Evolutionary conservation across 2,888 invertebrate species (phyloP), one percentile per base, ranked within the genome.

Genomic region (Dolichomitus sp.): DNA sequence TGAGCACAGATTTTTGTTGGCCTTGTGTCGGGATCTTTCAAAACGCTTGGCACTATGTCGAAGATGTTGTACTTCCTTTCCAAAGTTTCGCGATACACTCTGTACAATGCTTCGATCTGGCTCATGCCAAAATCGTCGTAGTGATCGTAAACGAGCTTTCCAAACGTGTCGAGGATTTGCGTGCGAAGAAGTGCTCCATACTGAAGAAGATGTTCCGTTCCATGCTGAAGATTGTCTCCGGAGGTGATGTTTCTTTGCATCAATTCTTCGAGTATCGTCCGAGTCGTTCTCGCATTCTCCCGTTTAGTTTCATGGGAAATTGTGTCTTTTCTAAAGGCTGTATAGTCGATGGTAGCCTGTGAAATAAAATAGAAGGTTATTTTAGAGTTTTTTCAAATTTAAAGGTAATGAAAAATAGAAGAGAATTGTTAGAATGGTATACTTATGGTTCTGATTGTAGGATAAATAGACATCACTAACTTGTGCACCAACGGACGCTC

Each of bases 101-200:
- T 80, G 77, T 85, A 86, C 3, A 90, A 77, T 0, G 87, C 84
- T 45, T 88, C 84, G 66, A 87, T 83, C 73, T 90, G 86, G 40
- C 17, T 48, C n/a, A 86, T 80, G 5, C 77, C 76, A 48, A 88
- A 88, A 50, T 90, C 88, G 23, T 89, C 89, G 75, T 90, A 89
- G 48, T 85, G 80, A n/a, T 88, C 86, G 84, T 89, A 90, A 11
- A 90, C 83, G 12, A 89, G 85, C 6, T 80, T 75, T 2, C 90
- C 90, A 30, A 90, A 87, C 0, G 59, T 87, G 17, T 89, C 85
- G 14, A 88, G 72, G 14, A 90, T 86, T 30, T 86, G 82, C 17
- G 57, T 65, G 17, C 90, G 86, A 5, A 90, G 42, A 0, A 88
- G 66, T 1, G 86, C 88, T 9, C 87, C 88, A 23, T 84, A 88